These are phyloP conservation scores for Pachypeltis micranthus DNA, from an alignment of 1,140 invertebrate genomes.

Conservation along the genomic window DNA sequence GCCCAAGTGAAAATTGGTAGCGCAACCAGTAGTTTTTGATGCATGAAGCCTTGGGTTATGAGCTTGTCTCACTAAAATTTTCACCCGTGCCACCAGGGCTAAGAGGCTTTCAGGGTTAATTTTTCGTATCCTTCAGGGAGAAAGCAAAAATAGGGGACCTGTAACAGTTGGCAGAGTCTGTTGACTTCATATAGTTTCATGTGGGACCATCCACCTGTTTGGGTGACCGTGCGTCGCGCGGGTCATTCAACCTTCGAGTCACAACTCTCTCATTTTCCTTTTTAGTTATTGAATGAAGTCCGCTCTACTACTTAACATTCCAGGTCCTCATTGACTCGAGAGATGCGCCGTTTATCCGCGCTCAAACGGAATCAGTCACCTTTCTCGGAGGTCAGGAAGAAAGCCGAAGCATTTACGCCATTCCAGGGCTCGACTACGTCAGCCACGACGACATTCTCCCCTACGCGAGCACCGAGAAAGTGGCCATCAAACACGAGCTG, in stretches of 20 bases:
- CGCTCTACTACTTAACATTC: conserved; percentile 45
- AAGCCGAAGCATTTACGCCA: conserved; percentile 82
- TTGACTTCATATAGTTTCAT: neutral
- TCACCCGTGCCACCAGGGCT: too few relatives aligned
- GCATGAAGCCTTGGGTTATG: too few relatives aligned
- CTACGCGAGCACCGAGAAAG: conserved; percentile 65
- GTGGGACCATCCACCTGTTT: neutral
- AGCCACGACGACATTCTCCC: conserved; percentile 90
- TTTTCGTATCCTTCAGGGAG: too few relatives aligned
- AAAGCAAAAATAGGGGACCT: neutral
- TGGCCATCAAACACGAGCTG: conserved; percentile 82
- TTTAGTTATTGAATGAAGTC: neutral
- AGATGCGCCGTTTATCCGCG: conserved; percentile 89
- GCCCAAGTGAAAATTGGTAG: too few relatives aligned
- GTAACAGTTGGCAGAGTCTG: neutral
- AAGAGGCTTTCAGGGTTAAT: too few relatives aligned
- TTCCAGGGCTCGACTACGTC: conserved; percentile 91
- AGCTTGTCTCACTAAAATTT: too few relatives aligned
- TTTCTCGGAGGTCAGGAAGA: conserved; percentile 93
- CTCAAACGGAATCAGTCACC: conserved; percentile 92
- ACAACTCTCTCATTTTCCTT: neutral
- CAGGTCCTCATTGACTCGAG: conserved; percentile 92
- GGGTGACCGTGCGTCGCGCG: too few relatives aligned
- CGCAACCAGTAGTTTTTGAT: too few relatives aligned
- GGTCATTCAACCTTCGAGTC: too few relatives aligned